Conservation (phyloP, 2,797 vertebrate species). For the Masticophis lateralis region DNA sequence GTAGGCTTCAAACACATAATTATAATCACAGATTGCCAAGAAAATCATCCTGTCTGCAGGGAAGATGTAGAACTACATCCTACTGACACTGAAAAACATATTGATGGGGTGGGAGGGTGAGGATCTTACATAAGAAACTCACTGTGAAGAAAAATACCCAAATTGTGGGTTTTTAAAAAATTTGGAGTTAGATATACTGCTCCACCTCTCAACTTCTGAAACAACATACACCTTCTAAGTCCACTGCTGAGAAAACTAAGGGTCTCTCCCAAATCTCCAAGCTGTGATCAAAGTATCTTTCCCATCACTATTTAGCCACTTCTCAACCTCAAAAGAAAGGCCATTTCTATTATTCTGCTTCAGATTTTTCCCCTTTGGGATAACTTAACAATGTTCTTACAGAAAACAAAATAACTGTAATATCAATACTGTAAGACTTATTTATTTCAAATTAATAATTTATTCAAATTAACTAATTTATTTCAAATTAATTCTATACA, state of each 20-base stretch:
- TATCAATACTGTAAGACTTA: not conserved
- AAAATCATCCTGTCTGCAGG: constrained; percentile 49
- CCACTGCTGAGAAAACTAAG: not conserved
- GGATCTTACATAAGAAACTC: constrained; percentile 10
- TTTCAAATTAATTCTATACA: not conserved
- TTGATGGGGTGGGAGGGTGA: not conserved
- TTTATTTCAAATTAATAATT: not conserved
- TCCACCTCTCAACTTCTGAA: not conserved
- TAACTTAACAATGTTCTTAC: not conserved
- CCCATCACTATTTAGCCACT: not conserved
- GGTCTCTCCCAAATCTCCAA: not conserved
- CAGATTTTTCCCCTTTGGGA: not conserved
- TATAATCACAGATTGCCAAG: constrained; percentile 56
- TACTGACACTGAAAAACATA: constrained; percentile 29
- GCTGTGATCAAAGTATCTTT: constrained; percentile 1
- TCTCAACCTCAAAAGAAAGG: too few relatives aligned
- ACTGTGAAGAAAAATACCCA: not conserved
- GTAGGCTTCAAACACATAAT: constrained; percentile 49
- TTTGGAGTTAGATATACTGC: not conserved
- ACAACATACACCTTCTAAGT: fast-evolving
- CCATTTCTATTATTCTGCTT: not conserved
- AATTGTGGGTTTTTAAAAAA: not conserved
- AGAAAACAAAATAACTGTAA: not conserved
- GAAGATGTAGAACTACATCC: constrained; percentile 26
- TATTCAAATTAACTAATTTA: not conserved